A percentile compares a stretch with the other conserved stretches of the same genome.
phyloP scores from a whole-genome alignment of 2,113 vertebrate genomes.

The Perognathus longimembris region DNA sequence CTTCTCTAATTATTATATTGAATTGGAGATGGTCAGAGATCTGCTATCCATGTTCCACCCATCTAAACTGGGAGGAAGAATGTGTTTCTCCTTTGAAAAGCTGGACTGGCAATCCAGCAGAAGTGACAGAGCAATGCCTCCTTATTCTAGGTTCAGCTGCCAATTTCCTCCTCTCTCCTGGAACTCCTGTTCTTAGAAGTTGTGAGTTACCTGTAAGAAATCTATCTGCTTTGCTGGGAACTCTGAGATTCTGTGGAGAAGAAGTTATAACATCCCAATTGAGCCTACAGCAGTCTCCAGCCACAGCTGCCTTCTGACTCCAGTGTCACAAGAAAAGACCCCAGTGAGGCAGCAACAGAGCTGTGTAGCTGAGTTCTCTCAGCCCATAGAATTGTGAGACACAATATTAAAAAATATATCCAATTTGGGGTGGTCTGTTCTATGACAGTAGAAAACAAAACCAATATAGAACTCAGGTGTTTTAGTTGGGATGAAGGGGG shows the following conservation, averaged over 20 bases:
- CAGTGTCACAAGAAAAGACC: neutral
- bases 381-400: neutral
- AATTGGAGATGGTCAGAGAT: neutral
- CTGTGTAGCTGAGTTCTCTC: neutral
- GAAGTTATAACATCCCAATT: neutral
- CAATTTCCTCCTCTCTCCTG: neutral
- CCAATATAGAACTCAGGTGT: neutral
- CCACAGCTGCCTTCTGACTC: neutral
- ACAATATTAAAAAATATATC: neutral
- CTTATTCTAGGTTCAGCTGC: neutral
- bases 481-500: neutral
- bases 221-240: neutral
- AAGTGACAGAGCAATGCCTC: neutral
- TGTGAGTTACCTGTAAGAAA: neutral
- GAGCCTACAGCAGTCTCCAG: neutral
- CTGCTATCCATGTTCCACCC: neutral
- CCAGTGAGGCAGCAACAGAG: neutral
- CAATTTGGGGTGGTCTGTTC: neutral
- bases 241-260: neutral
- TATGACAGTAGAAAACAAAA: neutral
- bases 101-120: neutral
- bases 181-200: neutral
- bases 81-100: neutral
- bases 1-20: neutral
- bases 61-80: neutral